These are phyloP conservation scores for Dicranocentrus wangi DNA, from an alignment of 2,888 invertebrate genomes.

Conservation along the genomic window DNA sequence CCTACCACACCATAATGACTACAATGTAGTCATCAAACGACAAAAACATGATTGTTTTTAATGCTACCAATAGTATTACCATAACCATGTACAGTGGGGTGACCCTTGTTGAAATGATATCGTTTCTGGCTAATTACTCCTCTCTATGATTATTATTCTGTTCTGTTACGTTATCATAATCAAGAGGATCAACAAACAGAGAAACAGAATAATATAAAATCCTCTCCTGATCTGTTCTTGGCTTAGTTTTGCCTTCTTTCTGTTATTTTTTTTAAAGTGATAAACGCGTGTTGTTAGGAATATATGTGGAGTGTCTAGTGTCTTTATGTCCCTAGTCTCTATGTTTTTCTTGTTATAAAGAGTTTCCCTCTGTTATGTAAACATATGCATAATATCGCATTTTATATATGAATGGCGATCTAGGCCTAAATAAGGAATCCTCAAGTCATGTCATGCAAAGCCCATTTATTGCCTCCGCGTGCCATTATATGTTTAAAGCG, in stretches of 20 bases:
- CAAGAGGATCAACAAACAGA: constrained; percentile 59
- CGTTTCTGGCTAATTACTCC: constrained; percentile 40
- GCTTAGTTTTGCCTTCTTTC: constrained; percentile 34
- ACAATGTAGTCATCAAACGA: constrained; percentile 33
- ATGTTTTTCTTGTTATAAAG: no score
- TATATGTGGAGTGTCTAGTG: no score
- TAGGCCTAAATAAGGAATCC: constrained; percentile 59
- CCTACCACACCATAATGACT: constrained; percentile 58
- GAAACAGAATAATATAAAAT: constrained; percentile 47
- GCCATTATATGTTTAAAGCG: constrained; percentile 47
- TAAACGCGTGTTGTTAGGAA: no score
- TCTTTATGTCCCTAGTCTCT: no score
- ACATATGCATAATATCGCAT: neutral
- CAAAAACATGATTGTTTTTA: neutral
- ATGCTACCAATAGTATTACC: neutral
- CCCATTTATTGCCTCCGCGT: constrained; percentile 58
- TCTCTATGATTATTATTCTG: constrained; percentile 29
- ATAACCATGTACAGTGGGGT: constrained; percentile 2
- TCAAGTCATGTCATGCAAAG: constrained; percentile 61
- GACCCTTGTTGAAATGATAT: constrained; percentile 47
- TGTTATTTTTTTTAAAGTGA: no score
- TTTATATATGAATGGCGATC: constrained; percentile 6
- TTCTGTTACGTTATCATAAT: constrained; percentile 62
- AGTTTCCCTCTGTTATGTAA: constrained; percentile 2
- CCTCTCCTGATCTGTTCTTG: constrained; percentile 24